Conservation (phyloP, 1,140 invertebrate species). For the Drosophila insularis region DNA sequence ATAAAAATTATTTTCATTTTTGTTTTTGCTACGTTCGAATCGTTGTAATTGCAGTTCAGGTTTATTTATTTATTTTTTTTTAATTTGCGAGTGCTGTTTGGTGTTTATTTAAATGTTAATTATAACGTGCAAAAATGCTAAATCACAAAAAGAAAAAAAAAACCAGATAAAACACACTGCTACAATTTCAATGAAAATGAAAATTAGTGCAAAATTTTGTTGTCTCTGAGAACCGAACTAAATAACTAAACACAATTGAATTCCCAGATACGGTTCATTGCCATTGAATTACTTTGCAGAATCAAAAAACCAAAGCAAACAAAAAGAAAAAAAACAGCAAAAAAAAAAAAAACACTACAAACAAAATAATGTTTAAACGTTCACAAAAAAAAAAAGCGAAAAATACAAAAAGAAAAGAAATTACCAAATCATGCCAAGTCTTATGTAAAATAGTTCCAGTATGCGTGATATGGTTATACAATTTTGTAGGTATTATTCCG, state of each 20-base stretch:
- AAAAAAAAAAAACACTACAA: slow-evolving; percentile 8
- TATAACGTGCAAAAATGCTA: slow-evolving; percentile 73
- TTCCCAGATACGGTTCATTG: slow-evolving; percentile 70
- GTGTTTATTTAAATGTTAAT: slow-evolving; percentile 49
- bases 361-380: slow-evolving; percentile 12
- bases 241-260: slow-evolving; percentile 34
- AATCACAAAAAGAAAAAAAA: slow-evolving; percentile 32
- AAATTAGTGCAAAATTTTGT: slow-evolving; percentile 56
- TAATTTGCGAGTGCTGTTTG: slow-evolving; percentile 2
- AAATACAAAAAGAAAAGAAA: slow-evolving; percentile 22
- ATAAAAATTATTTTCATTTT: slow-evolving; percentile 12
- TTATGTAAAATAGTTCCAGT: slow-evolving; percentile 48
- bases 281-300: slow-evolving; percentile 67
- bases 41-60: slow-evolving; percentile 46
- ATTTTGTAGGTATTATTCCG: slow-evolving; percentile 10
- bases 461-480: slow-evolving; percentile 50
- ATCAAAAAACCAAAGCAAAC: slow-evolving; percentile 31
- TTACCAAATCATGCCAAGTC: slow-evolving; percentile 48
- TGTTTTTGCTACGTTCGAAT: slow-evolving; percentile 1
- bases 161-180: not conserved
- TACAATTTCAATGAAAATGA: slow-evolving; percentile 55
- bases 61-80: not conserved
- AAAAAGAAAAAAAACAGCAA: slow-evolving; percentile 3
- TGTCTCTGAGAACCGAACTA: slow-evolving; percentile 50
- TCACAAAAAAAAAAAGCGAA: slow-evolving; percentile 4